Percentiles rank a stretch among this genome's conserved stretches.
Evolutionary conservation across 2,888 invertebrate genomes (phyloP).

Genomic region (Mantis religiosa): DNA sequence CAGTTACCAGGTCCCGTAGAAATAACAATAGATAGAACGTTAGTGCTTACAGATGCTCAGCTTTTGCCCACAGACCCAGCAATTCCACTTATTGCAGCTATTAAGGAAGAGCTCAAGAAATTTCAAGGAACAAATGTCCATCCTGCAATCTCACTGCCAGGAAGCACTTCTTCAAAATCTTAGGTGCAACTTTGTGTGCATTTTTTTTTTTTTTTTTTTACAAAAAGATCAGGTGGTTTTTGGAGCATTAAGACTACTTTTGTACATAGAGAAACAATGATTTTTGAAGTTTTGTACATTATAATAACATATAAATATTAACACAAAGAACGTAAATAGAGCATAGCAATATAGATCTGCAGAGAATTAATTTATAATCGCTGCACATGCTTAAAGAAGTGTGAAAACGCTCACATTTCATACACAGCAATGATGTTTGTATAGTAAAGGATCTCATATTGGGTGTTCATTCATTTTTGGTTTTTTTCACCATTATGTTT

Average conservation of each 20-base stretch:
- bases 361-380: neutral
- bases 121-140: slow-evolving; percentile 20
- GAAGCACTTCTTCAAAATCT: neutral
- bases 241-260: neutral
- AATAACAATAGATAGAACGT: slow-evolving; percentile 44
- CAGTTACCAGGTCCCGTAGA: slow-evolving; percentile 44
- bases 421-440: neutral
- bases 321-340: neutral
- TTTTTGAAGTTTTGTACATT: neutral
- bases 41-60: slow-evolving; percentile 56
- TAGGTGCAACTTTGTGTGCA: neutral
- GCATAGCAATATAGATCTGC: neutral
- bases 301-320: neutral
- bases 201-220: no score
- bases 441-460: neutral
- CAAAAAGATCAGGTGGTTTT: neutral
- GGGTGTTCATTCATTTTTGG: no score
- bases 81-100: slow-evolving; percentile 77
- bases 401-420: neutral
- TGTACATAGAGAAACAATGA: neutral
- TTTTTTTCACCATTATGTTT: no score
- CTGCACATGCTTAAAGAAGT: neutral
- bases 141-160: slow-evolving; percentile 6
- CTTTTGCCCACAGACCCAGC: slow-evolving; percentile 66
- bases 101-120: slow-evolving; percentile 61